Base-by-base conservation (phyloP, 2,888 invertebrate species). In the Emmelina monodactyla region DNA sequence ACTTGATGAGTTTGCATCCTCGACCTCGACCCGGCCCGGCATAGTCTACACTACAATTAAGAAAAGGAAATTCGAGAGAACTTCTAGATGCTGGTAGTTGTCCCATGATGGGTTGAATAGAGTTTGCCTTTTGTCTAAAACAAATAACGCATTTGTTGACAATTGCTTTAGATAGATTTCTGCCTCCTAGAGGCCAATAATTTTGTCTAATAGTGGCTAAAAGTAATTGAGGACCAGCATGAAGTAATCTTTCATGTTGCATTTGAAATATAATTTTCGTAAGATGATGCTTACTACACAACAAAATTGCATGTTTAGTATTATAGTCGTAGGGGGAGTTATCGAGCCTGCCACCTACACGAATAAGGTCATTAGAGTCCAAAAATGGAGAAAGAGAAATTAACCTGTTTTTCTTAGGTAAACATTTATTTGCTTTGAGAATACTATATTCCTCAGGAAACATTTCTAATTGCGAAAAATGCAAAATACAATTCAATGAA, bases 1-100 rank as follows among this genome's bases (percentile, higher is more conserved):
- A 31, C 12, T 40, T 42, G 2, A 36, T 14, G 16, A 43, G 33
- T 16, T 15, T 22, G 29, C 35, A 16, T n/a, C 42, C 41, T 22
- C 41, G 29, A 29, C 38, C 39, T 9, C 37, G 38, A 22, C 40
- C 19, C 15, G 43, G 42, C 14, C 43, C 45, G 15, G 40, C 41
- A 15, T 41, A 45, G 16, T 45, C 42, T 12, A 39, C 35, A 12
- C 34, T 32, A 14, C 37, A 39, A 14, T 42, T 32, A 25, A 31
- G 2, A 12, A 44, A 44, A 3, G 39, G 40, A 22, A 33, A 41
- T 4, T 40, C 36, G 9, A 7, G 25, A 4, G 11, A 6, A 19
- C 19, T 19, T 6, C 19, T 5, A 19, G 19, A 19, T 5, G 5
- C 9, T 19, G 19, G 19, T 19, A 19, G 19, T 19, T 19, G 19